Base-by-base conservation (phyloP, 2,113 vertebrate genomes). In the Rostratula benghalensis region DNA sequence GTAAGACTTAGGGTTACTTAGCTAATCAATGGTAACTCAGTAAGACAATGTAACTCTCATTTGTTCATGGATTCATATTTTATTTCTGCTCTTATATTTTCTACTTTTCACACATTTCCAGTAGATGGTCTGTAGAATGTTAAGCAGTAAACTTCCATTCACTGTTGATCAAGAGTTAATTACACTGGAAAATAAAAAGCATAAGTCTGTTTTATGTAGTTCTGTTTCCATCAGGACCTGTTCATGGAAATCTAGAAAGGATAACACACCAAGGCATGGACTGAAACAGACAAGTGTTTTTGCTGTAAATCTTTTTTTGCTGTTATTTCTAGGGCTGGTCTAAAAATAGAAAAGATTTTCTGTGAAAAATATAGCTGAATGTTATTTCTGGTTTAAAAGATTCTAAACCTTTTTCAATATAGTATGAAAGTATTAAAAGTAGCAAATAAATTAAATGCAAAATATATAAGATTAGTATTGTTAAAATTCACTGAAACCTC, bases 281-380 rank as follows among this genome's bases (percentile, higher is more conserved):
- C 1, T 75, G 8, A 85, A 91, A 73, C 5, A 69, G 30, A 16
- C 5, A 46, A 78, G 9, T 33, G 50, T 89, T 87, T 87, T 31
- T 83, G 91, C 45, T 80, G 5, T 33, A 19, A 67, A 43, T 59
- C 4, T 57, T 65, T 54, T 54, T 75, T 50, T 92, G 45, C 87
- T 90, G 41, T 20, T 93, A 90, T 93, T 94, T 93, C 33, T 93
- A 64, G 48, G 71, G 4, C 23, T 51, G 20, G 5, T 59, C 35
- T 91, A 93, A 96, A 95, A 91, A 90, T 78, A 92, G 43, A 79
- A 91, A 75, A 19, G 23, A 19, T 53, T 67, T 94, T 82, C 20
- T 41, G 6, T 77, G 23, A 77, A 61, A 87, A 70, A 46, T 79
- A 88, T n/a, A 87, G 46, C 43, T 89, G 45, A 86, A 43, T n/a